Percentiles rank a stretch among this genome's conserved stretches.
Evolutionary conservation across 2,888 invertebrate genomes (phyloP).

Genomic region (Meta bourneti): DNA sequence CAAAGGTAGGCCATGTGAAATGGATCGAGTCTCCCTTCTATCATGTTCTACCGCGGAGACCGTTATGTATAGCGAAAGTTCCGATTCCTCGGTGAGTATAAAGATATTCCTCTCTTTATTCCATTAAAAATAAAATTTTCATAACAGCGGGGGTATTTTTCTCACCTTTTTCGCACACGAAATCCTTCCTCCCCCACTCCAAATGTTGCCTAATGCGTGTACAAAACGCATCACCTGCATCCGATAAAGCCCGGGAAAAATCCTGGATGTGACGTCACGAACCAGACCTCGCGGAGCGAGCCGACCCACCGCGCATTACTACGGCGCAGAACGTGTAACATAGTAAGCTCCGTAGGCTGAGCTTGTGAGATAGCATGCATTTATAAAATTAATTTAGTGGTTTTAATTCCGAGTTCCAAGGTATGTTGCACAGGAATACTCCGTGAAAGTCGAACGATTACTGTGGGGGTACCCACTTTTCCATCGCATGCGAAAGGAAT

Average conservation of each 20-base stretch:
- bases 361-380: constrained; percentile 57
- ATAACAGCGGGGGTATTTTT: neutral
- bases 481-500: constrained; percentile 48
- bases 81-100: neutral
- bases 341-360: constrained; percentile 69
- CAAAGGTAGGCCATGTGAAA: constrained; percentile 28
- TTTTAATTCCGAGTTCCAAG: constrained; percentile 64
- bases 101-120: neutral
- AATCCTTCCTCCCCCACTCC: constrained; percentile 60
- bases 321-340: constrained; percentile 75
- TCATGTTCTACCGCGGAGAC: constrained; percentile 4
- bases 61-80: constrained; percentile 2
- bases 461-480: neutral
- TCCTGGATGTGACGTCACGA: constrained; percentile 73
- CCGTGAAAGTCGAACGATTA: constrained; percentile 67
- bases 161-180: constrained; percentile 9
- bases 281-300: constrained; percentile 57
- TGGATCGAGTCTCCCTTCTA: constrained; percentile 12
- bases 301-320: constrained; percentile 62
- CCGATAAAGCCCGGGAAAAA: constrained; percentile 61
- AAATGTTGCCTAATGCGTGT: constrained; percentile 63
- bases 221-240: constrained; percentile 74
- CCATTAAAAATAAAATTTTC: neutral
- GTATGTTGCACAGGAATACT: constrained; percentile 54
- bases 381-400: constrained; percentile 66